Percentiles rank a stretch among this genome's conserved stretches.
Evolutionary conservation across 1,140 invertebrate species (phyloP).

Genomic region (Palaemon carinicauda): DNA sequence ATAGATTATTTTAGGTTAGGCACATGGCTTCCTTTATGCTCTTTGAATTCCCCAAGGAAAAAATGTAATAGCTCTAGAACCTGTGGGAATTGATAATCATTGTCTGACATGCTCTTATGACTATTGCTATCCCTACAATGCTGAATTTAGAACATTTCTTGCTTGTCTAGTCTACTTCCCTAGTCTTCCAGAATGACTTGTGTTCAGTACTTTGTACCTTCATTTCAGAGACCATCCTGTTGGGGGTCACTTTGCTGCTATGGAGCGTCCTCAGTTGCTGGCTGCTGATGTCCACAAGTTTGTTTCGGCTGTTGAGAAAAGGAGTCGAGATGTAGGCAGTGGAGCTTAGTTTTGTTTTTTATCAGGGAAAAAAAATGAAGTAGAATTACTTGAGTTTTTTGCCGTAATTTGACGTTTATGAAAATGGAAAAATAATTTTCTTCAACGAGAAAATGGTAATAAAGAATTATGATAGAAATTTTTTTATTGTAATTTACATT

Average conservation of each 20-base stretch:
- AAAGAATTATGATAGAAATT: too few species aligned
- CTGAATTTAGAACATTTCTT: neutral
- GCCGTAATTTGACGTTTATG: neutral
- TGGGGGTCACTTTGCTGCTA: slow-evolving; percentile 87
- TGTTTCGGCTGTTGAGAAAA: slow-evolving; percentile 59
- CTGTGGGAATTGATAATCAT: too few species aligned
- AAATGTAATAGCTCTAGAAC: too few species aligned
- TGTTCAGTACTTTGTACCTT: slow-evolving; percentile 60
- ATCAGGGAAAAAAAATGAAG: neutral
- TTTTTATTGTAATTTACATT: too few species aligned
- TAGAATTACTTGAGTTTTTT: neutral
- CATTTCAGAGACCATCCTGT: slow-evolving; percentile 12
- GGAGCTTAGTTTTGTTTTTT: neutral
- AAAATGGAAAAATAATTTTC: too few species aligned
- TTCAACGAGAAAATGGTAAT: too few species aligned
- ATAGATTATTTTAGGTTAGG: too few species aligned
- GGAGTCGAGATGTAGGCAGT: neutral
- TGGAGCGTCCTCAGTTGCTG: slow-evolving; percentile 78
- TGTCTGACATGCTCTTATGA: too few species aligned
- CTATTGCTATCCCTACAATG: neutral
- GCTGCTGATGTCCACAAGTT: slow-evolving; percentile 71
- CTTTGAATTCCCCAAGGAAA: too few species aligned
- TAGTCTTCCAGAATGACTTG: neutral
- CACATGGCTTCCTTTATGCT: too few species aligned
- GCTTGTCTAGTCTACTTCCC: too few species aligned